Evolutionary conservation across 2,113 vertebrate genomes (phyloP).

Genomic region (Macrotis lagotis): DNA sequence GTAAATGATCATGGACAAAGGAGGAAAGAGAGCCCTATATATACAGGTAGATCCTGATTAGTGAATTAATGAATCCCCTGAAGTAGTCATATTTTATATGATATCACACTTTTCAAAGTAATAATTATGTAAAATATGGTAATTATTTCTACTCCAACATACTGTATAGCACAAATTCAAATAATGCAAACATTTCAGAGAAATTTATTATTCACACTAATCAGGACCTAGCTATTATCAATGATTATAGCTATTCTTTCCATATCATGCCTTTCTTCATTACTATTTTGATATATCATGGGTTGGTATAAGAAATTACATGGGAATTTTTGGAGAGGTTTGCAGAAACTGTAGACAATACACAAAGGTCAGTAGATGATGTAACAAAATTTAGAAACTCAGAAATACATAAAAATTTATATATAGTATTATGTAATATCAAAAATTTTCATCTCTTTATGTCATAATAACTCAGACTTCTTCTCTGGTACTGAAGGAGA

Average conservation of each 20-base stretch:
- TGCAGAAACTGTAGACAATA: too few species aligned
- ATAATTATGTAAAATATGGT: not conserved
- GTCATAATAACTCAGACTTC: too few species aligned
- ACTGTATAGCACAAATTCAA: not conserved
- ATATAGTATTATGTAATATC: too few species aligned
- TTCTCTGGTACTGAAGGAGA: too few species aligned
- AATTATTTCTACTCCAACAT: not conserved
- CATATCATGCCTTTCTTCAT: too few species aligned
- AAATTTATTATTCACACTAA: not conserved
- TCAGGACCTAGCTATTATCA: not conserved
- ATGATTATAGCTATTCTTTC: not conserved
- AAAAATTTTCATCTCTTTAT: too few species aligned
- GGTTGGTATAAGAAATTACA: too few species aligned
- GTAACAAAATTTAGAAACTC: too few species aligned
- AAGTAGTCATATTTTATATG: not conserved
- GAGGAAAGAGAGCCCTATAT: not conserved
- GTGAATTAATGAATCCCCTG: not conserved
- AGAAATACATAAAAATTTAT: too few species aligned
- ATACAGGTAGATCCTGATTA: not conserved
- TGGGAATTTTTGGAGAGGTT: too few species aligned
- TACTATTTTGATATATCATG: too few species aligned
- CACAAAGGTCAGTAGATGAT: too few species aligned
- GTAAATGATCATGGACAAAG: not conserved
- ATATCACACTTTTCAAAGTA: not conserved
- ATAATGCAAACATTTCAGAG: not conserved